Base-by-base conservation (phyloP, 2,888 invertebrate species). In the Hypomecis atomaria region DNA sequence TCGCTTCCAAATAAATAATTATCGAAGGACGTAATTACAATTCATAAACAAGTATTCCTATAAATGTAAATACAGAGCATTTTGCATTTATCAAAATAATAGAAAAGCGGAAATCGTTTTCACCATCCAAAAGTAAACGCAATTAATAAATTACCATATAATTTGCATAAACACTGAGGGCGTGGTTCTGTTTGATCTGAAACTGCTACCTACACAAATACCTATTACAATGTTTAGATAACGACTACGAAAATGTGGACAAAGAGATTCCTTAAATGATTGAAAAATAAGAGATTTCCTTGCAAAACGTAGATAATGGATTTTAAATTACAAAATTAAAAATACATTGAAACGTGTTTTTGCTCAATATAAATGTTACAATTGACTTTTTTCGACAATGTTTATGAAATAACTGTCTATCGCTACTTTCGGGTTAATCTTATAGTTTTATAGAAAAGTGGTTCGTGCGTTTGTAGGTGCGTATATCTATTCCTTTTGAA, bases 71-170 rank as follows among this genome's bases (percentile, higher is more conserved):
- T 44, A 11, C 44, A 3, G n/a, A 38, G n/a, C 13, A 53, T 33
- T 50, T 58, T 48, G 9, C 58, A 23, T 37, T 37, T 23, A 44
- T 33, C 44, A 33, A 44, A 50, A 50, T 55, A 55, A 54, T 44
- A 42, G 4, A 34, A 54, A 43, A 43, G 34, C 44, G 43, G n/a
- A 49, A 49, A 48, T 48, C 11, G 38, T 10, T 34, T 9, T 42
- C 45, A 47, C 10, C 48, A 48, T 36, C 34, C 42, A 42, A 42
- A 60, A 49, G 49, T 49, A 49, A 49, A 58, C 49, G 33, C 43
- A 56, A 55, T 61, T 61, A 55, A 49, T 61, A 55, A 48, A 61
- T 61, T 61, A 61, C 23, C 55, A 61, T 61, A 11, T 55, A 6
- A 55, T 49, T 44, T 55, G 44, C 49, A 55, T 48, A 7, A 48